Evolutionary conservation across 1,140 invertebrate genomes (phyloP).

Genomic region (Apis mellifera): DNA sequence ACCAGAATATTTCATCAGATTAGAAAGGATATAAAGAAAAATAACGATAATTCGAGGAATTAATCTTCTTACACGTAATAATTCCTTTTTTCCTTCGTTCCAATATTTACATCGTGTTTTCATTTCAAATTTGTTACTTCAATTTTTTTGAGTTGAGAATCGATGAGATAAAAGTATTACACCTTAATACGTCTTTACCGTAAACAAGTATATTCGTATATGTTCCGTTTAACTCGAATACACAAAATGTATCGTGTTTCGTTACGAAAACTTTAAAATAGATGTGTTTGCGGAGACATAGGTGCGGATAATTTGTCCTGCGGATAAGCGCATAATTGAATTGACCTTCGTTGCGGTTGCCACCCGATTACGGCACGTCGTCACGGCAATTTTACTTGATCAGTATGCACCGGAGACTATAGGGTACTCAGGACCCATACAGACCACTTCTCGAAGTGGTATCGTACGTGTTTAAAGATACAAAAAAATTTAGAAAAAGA

Average conservation of each 20-base stretch:
- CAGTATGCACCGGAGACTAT: slow-evolving; percentile 44
- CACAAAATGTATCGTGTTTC: background rate
- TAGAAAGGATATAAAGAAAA: too few species aligned
- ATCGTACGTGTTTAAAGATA: too few species aligned
- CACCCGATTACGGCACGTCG: slow-evolving; percentile 64
- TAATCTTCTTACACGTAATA: too few species aligned
- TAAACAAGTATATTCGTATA: background rate
- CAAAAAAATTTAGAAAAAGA: too few species aligned
- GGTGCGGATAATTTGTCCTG: slow-evolving; percentile 58
- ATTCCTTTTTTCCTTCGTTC: too few species aligned
- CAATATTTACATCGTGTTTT: too few species aligned
- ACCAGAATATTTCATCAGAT: too few species aligned
- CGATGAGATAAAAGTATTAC: too few species aligned
- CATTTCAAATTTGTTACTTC: too few species aligned
- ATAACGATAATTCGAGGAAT: too few species aligned
- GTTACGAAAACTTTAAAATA: background rate
- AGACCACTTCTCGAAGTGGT: background rate
- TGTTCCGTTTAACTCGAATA: background rate
- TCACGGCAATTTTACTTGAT: slow-evolving; percentile 57
- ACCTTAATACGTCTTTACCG: too few species aligned
- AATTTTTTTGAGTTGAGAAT: too few species aligned
- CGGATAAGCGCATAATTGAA: slow-evolving; percentile 60
- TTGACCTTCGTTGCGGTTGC: slow-evolving; percentile 67
- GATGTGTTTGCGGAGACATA: slow-evolving; percentile 40
- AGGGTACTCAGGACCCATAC: background rate